Percentiles rank a stretch among this genome's conserved stretches.
phyloP scores from a whole-genome alignment of 2,888 invertebrate species.

The Malthinus seriepunctatus region DNA sequence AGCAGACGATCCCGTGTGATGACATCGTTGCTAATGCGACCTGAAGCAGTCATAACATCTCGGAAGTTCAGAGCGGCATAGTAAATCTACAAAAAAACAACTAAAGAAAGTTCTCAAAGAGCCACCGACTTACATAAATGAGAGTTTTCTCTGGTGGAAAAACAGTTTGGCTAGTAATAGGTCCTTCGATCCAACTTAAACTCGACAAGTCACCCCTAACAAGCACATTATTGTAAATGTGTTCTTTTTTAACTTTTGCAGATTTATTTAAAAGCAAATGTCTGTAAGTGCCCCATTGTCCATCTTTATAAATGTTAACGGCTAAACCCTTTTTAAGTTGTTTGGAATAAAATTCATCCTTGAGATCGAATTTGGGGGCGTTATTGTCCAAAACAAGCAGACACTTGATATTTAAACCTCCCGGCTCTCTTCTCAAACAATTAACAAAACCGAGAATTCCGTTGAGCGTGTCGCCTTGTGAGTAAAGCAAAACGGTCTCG shows the following conservation, averaged over 20 bases:
- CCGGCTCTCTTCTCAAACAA: constrained; percentile 78
- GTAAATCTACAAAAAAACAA: constrained; percentile 64
- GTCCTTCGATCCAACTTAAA: constrained; percentile 81
- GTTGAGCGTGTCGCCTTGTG: constrained; percentile 68
- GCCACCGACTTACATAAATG: constrained; percentile 25
- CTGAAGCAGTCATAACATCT: constrained; percentile 91
- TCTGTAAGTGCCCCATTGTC: constrained; percentile 70
- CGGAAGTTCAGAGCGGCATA: constrained; percentile 90
- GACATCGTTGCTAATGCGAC: constrained; percentile 81
- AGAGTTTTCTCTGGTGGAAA: constrained; percentile 34
- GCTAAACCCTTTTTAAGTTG: constrained; percentile 76
- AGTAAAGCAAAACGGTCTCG: constrained; percentile 60
- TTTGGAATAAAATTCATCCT: constrained; percentile 65
- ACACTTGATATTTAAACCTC: constrained; percentile 60
- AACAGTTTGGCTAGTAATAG: constrained; percentile 41
- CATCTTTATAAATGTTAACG: constrained; percentile 74
- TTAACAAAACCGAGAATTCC: constrained; percentile 87
- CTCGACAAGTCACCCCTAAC: constrained; percentile 86
- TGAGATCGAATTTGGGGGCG: constrained; percentile 68
- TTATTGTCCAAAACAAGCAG: constrained; percentile 63
- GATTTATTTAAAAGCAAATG: constrained; percentile 69
- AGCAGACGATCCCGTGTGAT: constrained; percentile 63
- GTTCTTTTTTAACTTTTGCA: constrained; percentile 57
- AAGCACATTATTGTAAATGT: constrained; percentile 77
- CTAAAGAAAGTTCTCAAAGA: neutral